Evolutionary conservation across 2,797 vertebrate genomes (phyloP).

Genomic region (Darevskia mixta): DNA sequence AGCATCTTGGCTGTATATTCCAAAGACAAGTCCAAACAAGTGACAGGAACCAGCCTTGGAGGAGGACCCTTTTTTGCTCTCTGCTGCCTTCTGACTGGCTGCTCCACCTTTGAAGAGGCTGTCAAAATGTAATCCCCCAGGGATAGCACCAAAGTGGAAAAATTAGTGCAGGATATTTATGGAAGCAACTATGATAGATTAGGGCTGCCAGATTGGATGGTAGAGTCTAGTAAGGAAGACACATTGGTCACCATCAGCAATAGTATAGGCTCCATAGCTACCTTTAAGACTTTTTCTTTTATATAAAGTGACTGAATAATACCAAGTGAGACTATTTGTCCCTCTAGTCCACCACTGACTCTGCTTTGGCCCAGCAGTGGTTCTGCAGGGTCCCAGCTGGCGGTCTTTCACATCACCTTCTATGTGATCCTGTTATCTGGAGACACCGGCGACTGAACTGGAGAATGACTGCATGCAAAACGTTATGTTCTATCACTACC

Average conservation of each 20-base stretch:
- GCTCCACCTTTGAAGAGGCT: constrained; percentile 96
- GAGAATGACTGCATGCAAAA: neutral
- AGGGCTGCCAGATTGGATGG: constrained; percentile 95
- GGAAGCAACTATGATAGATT: constrained; percentile 98
- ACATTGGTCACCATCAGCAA: too few species aligned
- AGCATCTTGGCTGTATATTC: constrained; percentile 98
- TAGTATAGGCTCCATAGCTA: too few species aligned
- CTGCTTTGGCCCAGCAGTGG: neutral
- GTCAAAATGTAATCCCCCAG: constrained; percentile 93
- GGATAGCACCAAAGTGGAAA: constrained; percentile 96
- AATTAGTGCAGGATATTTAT: constrained; percentile 95
- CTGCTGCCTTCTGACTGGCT: constrained; percentile 95
- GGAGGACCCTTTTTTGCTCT: constrained; percentile 97
- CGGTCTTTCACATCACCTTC: neutral
- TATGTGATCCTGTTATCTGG: neutral
- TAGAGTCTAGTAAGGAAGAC: constrained; percentile 89
- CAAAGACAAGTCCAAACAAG: constrained; percentile 93
- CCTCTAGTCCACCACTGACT: neutral
- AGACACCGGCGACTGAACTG: neutral
- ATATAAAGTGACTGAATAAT: neutral
- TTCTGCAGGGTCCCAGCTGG: neutral
- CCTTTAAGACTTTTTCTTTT: too few species aligned
- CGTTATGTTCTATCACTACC: neutral
- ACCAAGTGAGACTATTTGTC: neutral
- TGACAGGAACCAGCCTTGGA: constrained; percentile 97